phyloP scores from a whole-genome alignment of 2,888 invertebrate genomes.

The Cryptosula pallasiana region DNA sequence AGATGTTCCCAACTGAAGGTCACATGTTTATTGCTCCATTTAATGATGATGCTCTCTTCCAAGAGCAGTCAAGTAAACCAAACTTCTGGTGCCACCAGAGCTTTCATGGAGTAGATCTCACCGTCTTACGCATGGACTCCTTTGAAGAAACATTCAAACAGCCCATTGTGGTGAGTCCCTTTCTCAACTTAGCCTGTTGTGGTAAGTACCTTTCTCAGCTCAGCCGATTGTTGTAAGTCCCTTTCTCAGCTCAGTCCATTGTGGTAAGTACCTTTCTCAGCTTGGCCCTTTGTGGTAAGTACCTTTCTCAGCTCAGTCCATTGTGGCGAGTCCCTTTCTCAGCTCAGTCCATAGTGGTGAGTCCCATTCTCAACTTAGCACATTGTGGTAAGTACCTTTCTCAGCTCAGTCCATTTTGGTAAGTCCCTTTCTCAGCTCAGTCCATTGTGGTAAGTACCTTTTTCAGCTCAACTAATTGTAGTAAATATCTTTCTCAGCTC shows the following conservation, averaged over 20 bases:
- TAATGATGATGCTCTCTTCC: constrained; percentile 91
- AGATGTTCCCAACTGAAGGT: constrained; percentile 95
- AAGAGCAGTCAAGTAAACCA: constrained; percentile 96
- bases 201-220: no score
- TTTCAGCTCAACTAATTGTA: constrained; percentile 96
- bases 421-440: no score
- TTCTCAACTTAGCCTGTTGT: neutral
- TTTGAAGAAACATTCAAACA: constrained; percentile 96
- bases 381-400: neutral
- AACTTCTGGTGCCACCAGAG: constrained; percentile 98
- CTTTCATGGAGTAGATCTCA: constrained; percentile 95
- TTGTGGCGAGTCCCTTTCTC: constrained; percentile 62
- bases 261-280: no score
- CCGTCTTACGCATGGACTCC: constrained; percentile 82
- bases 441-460: no score
- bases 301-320: no score
- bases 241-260: no score
- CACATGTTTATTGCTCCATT: constrained; percentile 97
- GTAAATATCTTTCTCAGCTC: constrained; percentile 42
- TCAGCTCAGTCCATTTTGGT: no score
- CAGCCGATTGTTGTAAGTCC: neutral
- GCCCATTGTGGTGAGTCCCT: constrained; percentile 71
- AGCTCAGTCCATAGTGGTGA: no score
- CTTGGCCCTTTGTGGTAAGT: no score
- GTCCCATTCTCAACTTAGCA: no score